These are phyloP conservation scores for Nyctibius grandis DNA, from an alignment of 2,797 vertebrate genomes.

Conservation along the genomic window DNA sequence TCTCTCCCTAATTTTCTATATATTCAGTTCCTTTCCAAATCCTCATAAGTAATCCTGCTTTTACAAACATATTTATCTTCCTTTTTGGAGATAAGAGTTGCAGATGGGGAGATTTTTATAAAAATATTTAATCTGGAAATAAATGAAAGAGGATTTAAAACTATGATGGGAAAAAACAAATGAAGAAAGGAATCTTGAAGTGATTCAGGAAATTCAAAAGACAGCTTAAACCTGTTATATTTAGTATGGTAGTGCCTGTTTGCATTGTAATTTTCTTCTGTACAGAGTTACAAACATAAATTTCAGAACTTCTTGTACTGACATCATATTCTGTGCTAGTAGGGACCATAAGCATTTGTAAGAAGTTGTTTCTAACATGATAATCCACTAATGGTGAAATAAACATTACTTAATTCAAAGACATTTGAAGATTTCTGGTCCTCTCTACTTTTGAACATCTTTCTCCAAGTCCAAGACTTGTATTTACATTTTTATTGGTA, in stretches of 20 bases:
- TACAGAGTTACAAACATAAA: background rate
- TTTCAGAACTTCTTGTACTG: background rate
- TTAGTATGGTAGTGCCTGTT: background rate
- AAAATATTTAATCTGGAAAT: constrained; percentile 52
- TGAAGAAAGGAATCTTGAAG: constrained; percentile 13
- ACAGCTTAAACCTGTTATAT: background rate
- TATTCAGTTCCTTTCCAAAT: constrained; percentile 1
- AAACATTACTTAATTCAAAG: background rate
- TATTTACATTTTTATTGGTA: background rate
- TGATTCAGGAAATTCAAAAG: background rate
- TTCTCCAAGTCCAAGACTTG: background rate
- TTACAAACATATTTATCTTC: constrained; percentile 29
- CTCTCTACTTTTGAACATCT: background rate
- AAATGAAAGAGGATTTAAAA: constrained; percentile 45
- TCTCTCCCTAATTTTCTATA: background rate
- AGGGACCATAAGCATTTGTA: background rate
- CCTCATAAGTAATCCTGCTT: constrained; percentile 6
- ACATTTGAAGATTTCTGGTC: background rate
- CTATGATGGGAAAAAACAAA: background rate
- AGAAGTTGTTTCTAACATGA: background rate
- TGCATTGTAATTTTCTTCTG: background rate
- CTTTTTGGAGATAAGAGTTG: constrained; percentile 17
- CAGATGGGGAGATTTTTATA: constrained; percentile 49
- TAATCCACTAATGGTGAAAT: background rate
- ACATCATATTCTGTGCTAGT: background rate